Base-by-base conservation (phyloP, 2,797 vertebrate genomes). In the Sebastes iracundus region DNA sequence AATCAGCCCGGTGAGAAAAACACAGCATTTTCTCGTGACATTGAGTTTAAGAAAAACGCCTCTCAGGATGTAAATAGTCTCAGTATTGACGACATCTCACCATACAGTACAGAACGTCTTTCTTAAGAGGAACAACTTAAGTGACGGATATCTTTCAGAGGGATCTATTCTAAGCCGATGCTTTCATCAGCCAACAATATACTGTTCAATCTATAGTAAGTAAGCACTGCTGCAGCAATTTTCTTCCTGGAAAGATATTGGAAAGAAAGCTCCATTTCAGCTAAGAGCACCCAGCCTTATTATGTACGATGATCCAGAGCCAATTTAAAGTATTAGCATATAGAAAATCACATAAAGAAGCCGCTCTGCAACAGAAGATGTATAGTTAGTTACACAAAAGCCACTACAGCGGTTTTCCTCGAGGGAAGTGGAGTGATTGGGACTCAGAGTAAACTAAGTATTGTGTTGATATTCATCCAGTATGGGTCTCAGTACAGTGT, bases 271-370 rank as follows among this genome's bases (percentile, higher is more conserved):
- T 32, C 42, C 7, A 14, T 33, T 79, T 33, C 61, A 55, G n/a
- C 68, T 27, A 2, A 53, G 46, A 74, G 61, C 69, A 25, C 2
- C 52, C 12, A 6, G 53, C 22, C 30, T 65, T 59, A 53, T 80
- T 79, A 63, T 72, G 23, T 55, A 0, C 11, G 3, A 2, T 3
- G 68, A 18, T 28, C 3, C 20, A 7, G 14, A 28, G 75, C 75
- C 72, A 68, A 25, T 7, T 63, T 46, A 7, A 22, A 22, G 16
- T 16, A 70, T 75, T 27, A 66, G 14, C 74, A 33, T 78, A 33
- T 20, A 70, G 67, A 71, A 87, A 30, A 53, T 23, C 27, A 4
- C 68, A 68, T 18, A 56, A 75, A 84, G 25, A 62, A 33, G 20
- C 30, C 0, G 4, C 23, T 30, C 13, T 46, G 32, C 30, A 8